These are phyloP conservation scores for Otus scops DNA, from an alignment of 2,797 vertebrate species.

Conservation along the genomic window DNA sequence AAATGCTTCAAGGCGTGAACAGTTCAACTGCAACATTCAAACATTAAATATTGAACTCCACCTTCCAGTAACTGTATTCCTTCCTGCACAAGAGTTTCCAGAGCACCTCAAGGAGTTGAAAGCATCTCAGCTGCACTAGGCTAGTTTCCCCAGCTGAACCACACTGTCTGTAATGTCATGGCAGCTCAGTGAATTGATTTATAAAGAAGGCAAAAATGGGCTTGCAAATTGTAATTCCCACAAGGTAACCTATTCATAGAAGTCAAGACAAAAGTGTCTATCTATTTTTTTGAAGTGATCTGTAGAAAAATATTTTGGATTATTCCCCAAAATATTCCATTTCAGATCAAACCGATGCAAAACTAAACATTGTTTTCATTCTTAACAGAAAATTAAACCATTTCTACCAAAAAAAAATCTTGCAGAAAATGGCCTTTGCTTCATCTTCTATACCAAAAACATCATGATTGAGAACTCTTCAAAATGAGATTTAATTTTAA, in stretches of 20 bases:
- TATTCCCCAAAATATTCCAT: not conserved
- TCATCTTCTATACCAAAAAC: not conserved
- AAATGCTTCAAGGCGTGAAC: not conserved
- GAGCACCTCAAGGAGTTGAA: not conserved
- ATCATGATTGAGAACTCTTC: not conserved
- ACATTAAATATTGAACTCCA: not conserved
- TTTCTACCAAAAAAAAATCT: not conserved
- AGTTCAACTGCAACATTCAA: not conserved
- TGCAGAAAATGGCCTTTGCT: not conserved
- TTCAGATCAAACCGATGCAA: not conserved
- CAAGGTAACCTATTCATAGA: not conserved
- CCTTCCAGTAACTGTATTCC: not conserved
- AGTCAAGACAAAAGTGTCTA: not conserved
- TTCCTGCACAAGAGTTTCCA: not conserved
- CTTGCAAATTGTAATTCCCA: not conserved
- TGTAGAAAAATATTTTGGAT: not conserved
- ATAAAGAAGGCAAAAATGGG: not conserved
- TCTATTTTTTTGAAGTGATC: not conserved
- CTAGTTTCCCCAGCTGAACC: not conserved
- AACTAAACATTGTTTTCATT: not conserved
- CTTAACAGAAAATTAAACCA: not conserved
- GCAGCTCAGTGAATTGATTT: not conserved
- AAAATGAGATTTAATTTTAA: not conserved
- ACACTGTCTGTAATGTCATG: not conserved
- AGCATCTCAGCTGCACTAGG: not conserved